A percentile compares a stretch with the other conserved stretches of the same genome.
These are phyloP conservation scores for Monomorium pharaonis DNA, from an alignment of 1,140 invertebrate genomes.

Conservation along the genomic window DNA sequence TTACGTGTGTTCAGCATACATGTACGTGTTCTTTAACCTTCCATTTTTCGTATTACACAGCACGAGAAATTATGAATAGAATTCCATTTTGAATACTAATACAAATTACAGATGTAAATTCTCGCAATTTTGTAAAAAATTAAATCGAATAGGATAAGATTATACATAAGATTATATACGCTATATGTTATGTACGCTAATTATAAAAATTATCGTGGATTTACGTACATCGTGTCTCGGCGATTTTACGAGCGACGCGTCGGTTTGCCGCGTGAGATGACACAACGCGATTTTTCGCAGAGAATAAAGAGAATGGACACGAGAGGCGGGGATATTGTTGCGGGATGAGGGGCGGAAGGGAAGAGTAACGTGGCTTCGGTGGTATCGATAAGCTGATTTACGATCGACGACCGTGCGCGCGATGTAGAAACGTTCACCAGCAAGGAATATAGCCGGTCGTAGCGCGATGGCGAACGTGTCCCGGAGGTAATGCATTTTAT, in stretches of 20 bases:
- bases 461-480: constrained; percentile 42
- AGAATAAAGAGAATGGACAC: constrained; percentile 1
- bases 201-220: neutral
- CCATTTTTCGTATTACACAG: neutral
- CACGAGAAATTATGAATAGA: neutral
- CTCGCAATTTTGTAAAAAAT: neutral
- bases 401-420: constrained; percentile 41
- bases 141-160: neutral
- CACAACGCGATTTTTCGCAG: constrained; percentile 22
- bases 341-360: neutral
- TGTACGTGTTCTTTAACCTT: neutral
- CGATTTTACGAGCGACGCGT: neutral
- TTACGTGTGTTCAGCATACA: neutral
- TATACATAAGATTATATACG: neutral
- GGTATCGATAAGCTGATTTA: constrained; percentile 59
- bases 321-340: neutral
- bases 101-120: neutral
- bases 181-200: neutral
- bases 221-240: neutral
- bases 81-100: neutral
- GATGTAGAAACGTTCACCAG: constrained; percentile 35
- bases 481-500: constrained; percentile 61
- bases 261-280: constrained; percentile 10
- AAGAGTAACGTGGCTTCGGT: neutral
- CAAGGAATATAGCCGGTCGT: constrained; percentile 42